Conservation (phyloP, 2,113 vertebrate genomes). For the Paradisaea rubra region DNA sequence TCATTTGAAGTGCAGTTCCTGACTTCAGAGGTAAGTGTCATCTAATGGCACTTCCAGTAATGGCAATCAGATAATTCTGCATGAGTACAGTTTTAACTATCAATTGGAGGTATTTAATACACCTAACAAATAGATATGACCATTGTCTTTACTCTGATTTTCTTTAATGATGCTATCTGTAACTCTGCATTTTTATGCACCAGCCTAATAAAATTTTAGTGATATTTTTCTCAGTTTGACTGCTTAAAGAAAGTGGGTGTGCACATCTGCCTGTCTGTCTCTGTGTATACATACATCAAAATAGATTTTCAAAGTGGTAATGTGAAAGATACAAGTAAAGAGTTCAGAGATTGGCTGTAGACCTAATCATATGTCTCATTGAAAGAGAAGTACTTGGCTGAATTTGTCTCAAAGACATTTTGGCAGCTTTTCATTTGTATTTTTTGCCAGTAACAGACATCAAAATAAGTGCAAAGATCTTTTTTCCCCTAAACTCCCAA, state of each 20-base stretch:
- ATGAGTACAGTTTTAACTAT: not conserved
- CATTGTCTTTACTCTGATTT: not conserved
- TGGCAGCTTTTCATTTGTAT: not conserved
- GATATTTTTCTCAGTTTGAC: not conserved
- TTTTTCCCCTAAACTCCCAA: not conserved
- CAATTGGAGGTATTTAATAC: not conserved
- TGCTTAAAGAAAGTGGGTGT: not conserved
- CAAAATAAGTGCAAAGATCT: not conserved
- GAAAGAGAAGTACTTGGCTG: not conserved
- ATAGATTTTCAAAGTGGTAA: not conserved
- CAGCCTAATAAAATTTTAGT: not conserved
- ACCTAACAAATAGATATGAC: not conserved
- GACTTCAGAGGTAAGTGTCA: not conserved
- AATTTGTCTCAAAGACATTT: not conserved
- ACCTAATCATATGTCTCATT: not conserved
- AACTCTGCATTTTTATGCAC: not conserved
- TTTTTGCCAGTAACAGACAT: constrained; percentile 1
- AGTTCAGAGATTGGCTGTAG: not conserved
- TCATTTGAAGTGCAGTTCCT: not conserved
- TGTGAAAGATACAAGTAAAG: not conserved
- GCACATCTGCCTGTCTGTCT: not conserved
- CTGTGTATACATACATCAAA: not conserved
- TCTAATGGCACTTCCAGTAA: not conserved
- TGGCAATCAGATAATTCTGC: not conserved
- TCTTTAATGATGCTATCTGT: not conserved